Percentiles rank a stretch among this genome's conserved stretches.
phyloP scores from a whole-genome alignment of 1,140 invertebrate genomes.

The Tetramorium alpestre region DNA sequence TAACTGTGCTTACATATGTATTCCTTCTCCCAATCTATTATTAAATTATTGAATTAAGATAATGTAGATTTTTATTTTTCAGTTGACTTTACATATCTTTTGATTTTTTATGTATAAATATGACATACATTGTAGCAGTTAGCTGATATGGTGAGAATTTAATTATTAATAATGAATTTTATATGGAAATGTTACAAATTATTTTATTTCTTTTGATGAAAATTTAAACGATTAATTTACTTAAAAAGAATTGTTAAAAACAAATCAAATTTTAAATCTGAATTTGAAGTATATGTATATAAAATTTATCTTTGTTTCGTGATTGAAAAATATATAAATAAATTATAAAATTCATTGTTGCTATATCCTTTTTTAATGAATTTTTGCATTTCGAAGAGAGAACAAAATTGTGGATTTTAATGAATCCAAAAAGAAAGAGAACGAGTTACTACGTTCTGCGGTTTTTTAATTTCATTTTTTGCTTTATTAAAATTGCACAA shows the following conservation, averaged over 20 bases:
- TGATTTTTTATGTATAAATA: background rate
- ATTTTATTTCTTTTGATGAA: background rate
- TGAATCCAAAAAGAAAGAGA: background rate
- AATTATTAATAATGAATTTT: conserved; percentile 14
- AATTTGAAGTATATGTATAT: background rate
- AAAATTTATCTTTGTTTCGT: background rate
- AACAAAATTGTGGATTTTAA: background rate
- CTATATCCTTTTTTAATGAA: background rate
- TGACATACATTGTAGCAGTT: background rate
- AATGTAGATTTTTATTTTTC: background rate
- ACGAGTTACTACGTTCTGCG: background rate
- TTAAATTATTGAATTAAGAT: background rate
- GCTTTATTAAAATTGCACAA: background rate
- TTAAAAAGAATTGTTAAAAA: background rate
- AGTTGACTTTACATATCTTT: background rate
- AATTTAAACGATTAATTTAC: background rate
- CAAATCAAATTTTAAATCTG: background rate
- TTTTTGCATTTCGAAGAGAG: background rate
- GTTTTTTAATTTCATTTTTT: background rate
- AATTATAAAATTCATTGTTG: background rate
- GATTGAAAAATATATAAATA: background rate
- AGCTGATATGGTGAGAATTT: background rate
- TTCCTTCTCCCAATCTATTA: background rate
- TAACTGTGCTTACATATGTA: background rate
- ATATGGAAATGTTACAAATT: background rate